A percentile compares a stretch with the other conserved stretches of the same genome.
These are phyloP conservation scores for Equus przewalskii DNA, from an alignment of 2,113 vertebrate species.

Conservation along the genomic window DNA sequence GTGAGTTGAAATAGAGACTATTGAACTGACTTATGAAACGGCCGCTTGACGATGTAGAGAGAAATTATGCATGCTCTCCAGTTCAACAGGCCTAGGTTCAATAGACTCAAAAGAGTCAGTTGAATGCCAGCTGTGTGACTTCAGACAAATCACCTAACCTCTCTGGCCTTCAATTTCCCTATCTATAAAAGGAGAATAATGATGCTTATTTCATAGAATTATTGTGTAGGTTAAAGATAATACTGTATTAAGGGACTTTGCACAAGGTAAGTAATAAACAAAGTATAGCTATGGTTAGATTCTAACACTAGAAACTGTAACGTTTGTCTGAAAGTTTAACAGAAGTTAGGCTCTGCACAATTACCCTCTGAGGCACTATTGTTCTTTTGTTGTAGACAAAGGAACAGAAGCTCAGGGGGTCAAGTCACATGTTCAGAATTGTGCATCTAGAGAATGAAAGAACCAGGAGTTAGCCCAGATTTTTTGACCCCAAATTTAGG, in stretches of 20 bases:
- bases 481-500: constrained; percentile 7
- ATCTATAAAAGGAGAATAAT: not conserved
- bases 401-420: not conserved
- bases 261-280: not conserved
- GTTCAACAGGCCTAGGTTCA: not conserved
- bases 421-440: not conserved
- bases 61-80: not conserved
- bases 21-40: not conserved
- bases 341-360: not conserved
- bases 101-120: not conserved
- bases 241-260: not conserved
- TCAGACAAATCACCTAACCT: not conserved
- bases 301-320: not conserved
- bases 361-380: not conserved
- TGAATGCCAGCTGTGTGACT: not conserved
- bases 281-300: not conserved
- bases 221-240: not conserved
- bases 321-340: not conserved
- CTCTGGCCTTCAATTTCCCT: not conserved
- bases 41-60: not conserved
- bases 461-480: not conserved
- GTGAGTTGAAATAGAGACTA: not conserved
- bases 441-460: not conserved
- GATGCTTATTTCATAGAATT: not conserved
- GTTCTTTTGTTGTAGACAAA: not conserved